Percentiles rank a stretch among this genome's conserved stretches.
These are phyloP conservation scores for Erebia palarica DNA, from an alignment of 2,888 invertebrate species.

Conservation along the genomic window DNA sequence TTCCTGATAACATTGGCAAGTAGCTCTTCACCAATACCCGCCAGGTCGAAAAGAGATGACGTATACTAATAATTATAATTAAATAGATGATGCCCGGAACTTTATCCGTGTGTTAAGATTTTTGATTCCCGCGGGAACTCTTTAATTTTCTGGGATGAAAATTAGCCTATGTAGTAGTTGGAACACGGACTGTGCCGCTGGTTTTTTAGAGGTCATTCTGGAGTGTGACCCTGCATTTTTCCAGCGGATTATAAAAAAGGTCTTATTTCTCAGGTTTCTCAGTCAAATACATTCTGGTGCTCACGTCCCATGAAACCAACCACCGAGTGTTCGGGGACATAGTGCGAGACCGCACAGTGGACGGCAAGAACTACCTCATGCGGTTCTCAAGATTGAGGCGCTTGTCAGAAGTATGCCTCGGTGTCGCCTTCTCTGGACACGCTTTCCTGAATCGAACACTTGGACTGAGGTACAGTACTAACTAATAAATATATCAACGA, in stretches of 20 bases:
- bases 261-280: slow-evolving; percentile 63
- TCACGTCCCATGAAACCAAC: slow-evolving; percentile 69
- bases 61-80: too few species aligned
- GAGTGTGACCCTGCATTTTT: not conserved
- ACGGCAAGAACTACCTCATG: slow-evolving; percentile 70
- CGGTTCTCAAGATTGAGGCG: slow-evolving; percentile 68
- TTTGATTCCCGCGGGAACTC: too few species aligned
- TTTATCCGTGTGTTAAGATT: too few species aligned
- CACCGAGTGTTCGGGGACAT: slow-evolving; percentile 66
- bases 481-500: not conserved
- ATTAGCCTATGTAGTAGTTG: too few species aligned
- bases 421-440: slow-evolving; percentile 78
- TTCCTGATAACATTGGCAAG: slow-evolving; percentile 78
- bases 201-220: too few species aligned
- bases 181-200: too few species aligned
- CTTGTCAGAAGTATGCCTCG: slow-evolving; percentile 76
- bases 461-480: slow-evolving; percentile 63
- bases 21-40: not conserved
- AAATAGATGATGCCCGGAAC: too few species aligned
- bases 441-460: slow-evolving; percentile 74
- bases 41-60: too few species aligned
- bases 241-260: not conserved
- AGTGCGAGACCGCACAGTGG: slow-evolving; percentile 51
- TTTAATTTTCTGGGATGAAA: too few species aligned
- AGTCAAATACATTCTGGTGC: slow-evolving; percentile 74